Conservation (phyloP, 2,113 vertebrate genomes). For the Elephantulus edwardii region DNA sequence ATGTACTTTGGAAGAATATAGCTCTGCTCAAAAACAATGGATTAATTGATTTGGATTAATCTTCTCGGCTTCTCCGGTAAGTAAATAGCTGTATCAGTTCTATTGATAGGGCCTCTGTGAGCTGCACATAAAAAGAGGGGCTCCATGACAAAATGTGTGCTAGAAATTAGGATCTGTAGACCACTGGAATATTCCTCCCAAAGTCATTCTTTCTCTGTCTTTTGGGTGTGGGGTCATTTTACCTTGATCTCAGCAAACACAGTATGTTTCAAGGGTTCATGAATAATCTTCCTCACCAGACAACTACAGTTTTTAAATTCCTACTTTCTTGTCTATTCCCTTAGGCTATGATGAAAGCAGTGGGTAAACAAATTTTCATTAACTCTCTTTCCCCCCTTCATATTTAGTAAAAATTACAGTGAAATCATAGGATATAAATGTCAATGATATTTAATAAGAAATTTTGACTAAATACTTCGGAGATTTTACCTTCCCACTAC, state of each 20-base stretch:
- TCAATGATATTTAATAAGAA: neutral
- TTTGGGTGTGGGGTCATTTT: too few species aligned
- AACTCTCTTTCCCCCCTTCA: neutral
- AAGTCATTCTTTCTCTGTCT: neutral
- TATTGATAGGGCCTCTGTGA: neutral
- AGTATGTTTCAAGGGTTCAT: neutral
- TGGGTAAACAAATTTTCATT: neutral
- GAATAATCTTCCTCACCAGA: neutral
- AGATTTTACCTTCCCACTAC: neutral
- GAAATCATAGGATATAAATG: neutral
- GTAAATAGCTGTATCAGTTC: constrained; percentile 27
- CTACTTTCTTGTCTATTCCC: neutral
- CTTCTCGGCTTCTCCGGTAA: constrained; percentile 28
- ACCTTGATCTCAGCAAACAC: neutral
- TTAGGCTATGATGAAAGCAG: neutral
- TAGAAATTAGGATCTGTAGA: neutral
- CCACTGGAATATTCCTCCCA: neutral
- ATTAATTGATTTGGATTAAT: constrained; percentile 55
- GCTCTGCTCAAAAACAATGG: neutral
- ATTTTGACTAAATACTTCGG: constrained; percentile 11
- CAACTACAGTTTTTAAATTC: constrained; percentile 32
- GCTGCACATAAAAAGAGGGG: neutral
- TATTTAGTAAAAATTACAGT: neutral
- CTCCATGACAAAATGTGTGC: neutral
- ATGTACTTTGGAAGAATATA: constrained; percentile 41